Evolutionary conservation across 2,797 vertebrate species (phyloP), one percentile per base, ranked within the genome.

Genomic region (Monodelphis domestica): DNA sequence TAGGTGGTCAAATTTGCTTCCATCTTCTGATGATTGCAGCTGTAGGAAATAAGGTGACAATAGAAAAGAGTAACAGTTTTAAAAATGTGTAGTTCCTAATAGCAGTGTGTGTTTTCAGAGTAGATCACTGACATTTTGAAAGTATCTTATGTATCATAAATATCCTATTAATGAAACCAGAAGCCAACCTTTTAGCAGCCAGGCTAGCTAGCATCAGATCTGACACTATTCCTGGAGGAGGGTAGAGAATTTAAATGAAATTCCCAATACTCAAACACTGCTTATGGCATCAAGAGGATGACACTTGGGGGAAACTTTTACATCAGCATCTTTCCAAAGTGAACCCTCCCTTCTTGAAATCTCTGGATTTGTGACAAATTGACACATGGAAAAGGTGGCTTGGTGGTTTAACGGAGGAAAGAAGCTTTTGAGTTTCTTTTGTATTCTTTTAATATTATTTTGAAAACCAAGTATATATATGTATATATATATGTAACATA

Each of bases 251-350:
- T 87, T 90, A 95, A 95, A 94, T 96, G 96, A 97, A 97, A 96
- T 95, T 90, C 93, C 53, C 24, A 2, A 0, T 87, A 84, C 94
- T 95, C 90, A 88, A 88, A 94, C 4, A 0, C 53, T 91, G 91
- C 94, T 94, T 57, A 78, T 33, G 84, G 55, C 11, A 0, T 0
- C 90, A 91, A 93, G 91, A 90, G 95, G 95, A 92, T 96, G 96
- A 95, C 95, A 94, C 93, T 95, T 92, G 87, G 95, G 70, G 88
- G 88, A 96, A 95, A 95, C 87, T 93, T 21, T 88, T 78, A 88
- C 94, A 96, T 96, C 96, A 89, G 53, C 92, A 95, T 96, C 59
- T 95, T 97, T 96, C 89, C 91, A 97, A 95, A 89, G 93, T 57
- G 92, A 96, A 96, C 93, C 91, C 94, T 95, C 90, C 94, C 63